Conservation (phyloP, 2,797 vertebrate genomes). For the Dicrostonyx torquatus region DNA sequence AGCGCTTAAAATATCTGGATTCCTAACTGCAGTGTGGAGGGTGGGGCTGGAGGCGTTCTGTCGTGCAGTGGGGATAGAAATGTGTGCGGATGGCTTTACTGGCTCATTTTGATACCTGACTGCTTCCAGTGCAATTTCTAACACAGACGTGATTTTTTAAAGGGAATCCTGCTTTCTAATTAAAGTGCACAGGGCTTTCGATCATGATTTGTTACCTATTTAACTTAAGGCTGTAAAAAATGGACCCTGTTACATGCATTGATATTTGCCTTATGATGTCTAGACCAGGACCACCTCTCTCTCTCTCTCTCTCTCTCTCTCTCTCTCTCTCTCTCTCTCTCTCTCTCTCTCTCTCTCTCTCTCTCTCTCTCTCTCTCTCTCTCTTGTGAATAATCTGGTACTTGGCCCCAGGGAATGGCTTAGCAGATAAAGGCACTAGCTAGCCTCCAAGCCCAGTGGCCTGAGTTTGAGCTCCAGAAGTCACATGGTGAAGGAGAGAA, state of each 20-base stretch:
- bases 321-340: too few relatives aligned
- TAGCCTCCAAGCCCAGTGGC: background rate
- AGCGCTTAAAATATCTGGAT: slow-evolving; percentile 46
- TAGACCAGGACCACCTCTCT: slow-evolving; percentile 29
- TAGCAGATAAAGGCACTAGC: background rate
- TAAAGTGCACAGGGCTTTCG: background rate
- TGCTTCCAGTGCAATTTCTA: slow-evolving; percentile 39
- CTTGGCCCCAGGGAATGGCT: background rate
- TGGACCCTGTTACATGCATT: background rate
- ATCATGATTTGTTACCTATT: background rate
- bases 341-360: too few relatives aligned
- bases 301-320: too few relatives aligned
- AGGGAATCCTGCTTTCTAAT: slow-evolving; percentile 40
- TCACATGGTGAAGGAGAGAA: background rate
- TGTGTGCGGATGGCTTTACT: background rate
- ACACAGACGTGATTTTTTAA: background rate
- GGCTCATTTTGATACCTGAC: slow-evolving; percentile 46
- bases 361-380: too few relatives aligned
- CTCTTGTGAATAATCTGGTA: background rate
- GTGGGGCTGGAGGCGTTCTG: background rate
- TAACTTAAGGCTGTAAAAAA: slow-evolving; percentile 2
- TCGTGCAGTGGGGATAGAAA: background rate
- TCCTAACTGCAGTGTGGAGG: background rate
- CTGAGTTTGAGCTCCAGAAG: background rate
- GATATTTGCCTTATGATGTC: background rate